Conservation (phyloP, 2,888 invertebrate genomes). For the Entomobrya proxima region DNA sequence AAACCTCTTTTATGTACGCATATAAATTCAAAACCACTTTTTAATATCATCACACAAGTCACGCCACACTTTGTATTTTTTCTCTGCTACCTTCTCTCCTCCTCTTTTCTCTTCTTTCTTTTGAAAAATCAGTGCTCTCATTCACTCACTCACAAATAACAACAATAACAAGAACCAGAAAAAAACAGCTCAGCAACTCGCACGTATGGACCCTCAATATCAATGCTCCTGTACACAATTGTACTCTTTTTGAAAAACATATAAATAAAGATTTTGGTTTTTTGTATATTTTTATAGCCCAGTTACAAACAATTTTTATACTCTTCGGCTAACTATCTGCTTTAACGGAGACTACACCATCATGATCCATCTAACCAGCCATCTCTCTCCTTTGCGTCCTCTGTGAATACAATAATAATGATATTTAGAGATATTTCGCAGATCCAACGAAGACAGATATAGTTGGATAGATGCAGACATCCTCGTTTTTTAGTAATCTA, state of each 20-base stretch:
- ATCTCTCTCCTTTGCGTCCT: neutral
- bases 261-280: too few species aligned
- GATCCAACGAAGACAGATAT: neutral
- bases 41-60: constrained; percentile 61
- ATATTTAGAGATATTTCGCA: constrained; percentile 3
- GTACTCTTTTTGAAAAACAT: too few species aligned
- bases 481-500: constrained; percentile 1
- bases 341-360: neutral
- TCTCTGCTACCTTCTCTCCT: neutral
- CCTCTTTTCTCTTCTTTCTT: neutral
- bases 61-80: constrained; percentile 41
- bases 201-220: constrained; percentile 51
- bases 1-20: constrained; percentile 31
- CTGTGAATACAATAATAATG: neutral
- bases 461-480: neutral
- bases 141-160: constrained; percentile 14
- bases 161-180: neutral
- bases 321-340: neutral
- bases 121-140: constrained; percentile 32
- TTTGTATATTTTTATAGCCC: neutral
- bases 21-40: constrained; percentile 24
- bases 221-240: neutral
- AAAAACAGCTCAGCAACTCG: constrained; percentile 42
- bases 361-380: neutral
- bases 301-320: neutral